A percentile compares a stretch with the other conserved stretches of the same genome.
These are phyloP conservation scores for Hydrotaea cyrtoneurina DNA, from an alignment of 2,888 invertebrate genomes.

Conservation along the genomic window DNA sequence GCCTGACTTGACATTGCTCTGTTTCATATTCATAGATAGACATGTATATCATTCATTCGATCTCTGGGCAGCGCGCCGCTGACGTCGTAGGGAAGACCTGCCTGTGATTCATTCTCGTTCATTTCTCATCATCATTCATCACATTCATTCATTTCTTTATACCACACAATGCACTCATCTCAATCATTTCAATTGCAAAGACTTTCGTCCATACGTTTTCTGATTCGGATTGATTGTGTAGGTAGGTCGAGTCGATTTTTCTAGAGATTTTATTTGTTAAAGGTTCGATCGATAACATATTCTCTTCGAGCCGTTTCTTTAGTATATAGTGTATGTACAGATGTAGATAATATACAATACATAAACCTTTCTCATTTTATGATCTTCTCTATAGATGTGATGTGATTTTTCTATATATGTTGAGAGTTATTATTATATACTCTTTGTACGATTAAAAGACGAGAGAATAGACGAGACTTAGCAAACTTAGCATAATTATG, in stretches of 20 bases:
- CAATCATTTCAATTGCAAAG: conserved; percentile 24
- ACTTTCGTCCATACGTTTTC: not conserved
- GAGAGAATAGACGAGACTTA: conserved; percentile 14
- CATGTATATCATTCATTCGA: not conserved
- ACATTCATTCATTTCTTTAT: conserved; percentile 6
- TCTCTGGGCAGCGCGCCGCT: not conserved
- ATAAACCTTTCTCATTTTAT: not conserved
- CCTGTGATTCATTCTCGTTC: conserved; percentile 26
- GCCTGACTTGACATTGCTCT: conserved; percentile 19
- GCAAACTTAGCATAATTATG: conserved; percentile 21
- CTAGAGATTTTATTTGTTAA: not conserved
- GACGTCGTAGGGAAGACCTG: not conserved
- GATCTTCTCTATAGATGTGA: not conserved
- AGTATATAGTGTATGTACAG: conserved; percentile 5
- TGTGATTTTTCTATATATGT: not conserved
- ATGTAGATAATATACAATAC: not conserved
- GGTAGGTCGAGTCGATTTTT: no score
- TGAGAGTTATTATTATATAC: not conserved
- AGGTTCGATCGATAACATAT: not conserved
- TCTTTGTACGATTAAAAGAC: not conserved
- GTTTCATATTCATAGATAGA: not conserved
- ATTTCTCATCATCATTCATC: conserved; percentile 8
- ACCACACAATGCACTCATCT: conserved; percentile 12
- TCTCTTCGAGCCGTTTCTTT: not conserved
- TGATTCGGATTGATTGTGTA: conserved; percentile 22